Percentiles rank a stretch among this genome's conserved stretches.
Evolutionary conservation across 2,113 vertebrate genomes (phyloP).

Genomic region (Syngnathus typhle): DNA sequence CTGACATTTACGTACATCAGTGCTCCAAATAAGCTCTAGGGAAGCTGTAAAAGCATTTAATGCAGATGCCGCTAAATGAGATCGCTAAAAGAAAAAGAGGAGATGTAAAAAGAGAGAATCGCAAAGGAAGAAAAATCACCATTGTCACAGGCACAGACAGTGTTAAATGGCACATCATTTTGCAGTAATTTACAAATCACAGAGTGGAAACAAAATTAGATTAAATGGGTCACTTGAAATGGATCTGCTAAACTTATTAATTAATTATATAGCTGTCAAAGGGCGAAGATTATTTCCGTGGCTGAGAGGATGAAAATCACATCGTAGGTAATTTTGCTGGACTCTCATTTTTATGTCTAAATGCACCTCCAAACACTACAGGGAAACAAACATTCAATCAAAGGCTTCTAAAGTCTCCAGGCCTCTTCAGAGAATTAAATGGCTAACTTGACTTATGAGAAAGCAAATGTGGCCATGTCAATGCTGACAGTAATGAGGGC

Average conservation of each 20-base stretch:
- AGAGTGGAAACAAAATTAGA: constrained; percentile 78
- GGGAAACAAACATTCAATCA: constrained; percentile 62
- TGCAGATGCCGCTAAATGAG: constrained; percentile 58
- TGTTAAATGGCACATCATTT: constrained; percentile 75
- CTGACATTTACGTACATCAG: constrained; percentile 73
- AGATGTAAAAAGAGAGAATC: constrained; percentile 43
- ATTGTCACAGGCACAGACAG: constrained; percentile 65
- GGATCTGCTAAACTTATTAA: constrained; percentile 75
- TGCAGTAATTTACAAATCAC: constrained; percentile 77
- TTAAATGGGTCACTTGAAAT: constrained; percentile 74
- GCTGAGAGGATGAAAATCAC: constrained; percentile 61
- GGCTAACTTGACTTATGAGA: constrained; percentile 55
- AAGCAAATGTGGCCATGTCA: constrained; percentile 49
- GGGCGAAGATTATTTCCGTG: constrained; percentile 65
- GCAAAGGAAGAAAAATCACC: constrained; percentile 70
- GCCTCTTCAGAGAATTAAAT: constrained; percentile 60
- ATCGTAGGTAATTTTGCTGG: constrained; percentile 57
- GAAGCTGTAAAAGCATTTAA: constrained; percentile 63
- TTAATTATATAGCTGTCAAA: constrained; percentile 74
- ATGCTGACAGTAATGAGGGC: constrained; percentile 56
- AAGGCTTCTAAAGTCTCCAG: constrained; percentile 66
- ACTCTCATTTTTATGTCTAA: constrained; percentile 59
- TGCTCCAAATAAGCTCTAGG: constrained; percentile 60
- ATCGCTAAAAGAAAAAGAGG: constrained; percentile 34
- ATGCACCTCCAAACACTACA: constrained; percentile 44